These are phyloP conservation scores for Ochropacha duplaris DNA, from an alignment of 2,888 invertebrate species.

Conservation along the genomic window DNA sequence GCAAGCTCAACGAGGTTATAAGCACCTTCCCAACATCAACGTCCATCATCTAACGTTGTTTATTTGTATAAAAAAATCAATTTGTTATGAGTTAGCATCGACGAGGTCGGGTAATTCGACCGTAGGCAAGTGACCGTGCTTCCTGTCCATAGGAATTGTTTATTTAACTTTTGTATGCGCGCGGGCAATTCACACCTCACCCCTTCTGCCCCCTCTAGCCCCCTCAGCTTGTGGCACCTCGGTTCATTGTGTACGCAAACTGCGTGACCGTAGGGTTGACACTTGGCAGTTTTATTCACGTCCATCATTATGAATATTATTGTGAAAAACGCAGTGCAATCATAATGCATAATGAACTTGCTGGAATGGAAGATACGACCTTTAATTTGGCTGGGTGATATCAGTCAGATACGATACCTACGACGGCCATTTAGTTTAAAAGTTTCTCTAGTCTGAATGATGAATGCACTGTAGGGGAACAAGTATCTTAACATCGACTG, in stretches of 20 bases:
- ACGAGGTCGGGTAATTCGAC: constrained; percentile 57
- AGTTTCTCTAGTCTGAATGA: no score
- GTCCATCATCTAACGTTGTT: not conserved
- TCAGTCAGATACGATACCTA: no score
- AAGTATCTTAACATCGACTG: no score
- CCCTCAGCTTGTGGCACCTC: constrained; percentile 29
- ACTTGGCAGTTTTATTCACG: constrained; percentile 21
- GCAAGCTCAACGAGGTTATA: constrained; percentile 20
- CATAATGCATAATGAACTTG: no score
- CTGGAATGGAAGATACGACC: no score
- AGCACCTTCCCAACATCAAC: constrained; percentile 6
- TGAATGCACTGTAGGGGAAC: no score
- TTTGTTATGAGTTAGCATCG: constrained; percentile 53
- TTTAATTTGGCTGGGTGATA: no score
- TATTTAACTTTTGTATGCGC: constrained; percentile 51
- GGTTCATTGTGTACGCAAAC: constrained; percentile 53
- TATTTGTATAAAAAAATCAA: constrained; percentile 38
- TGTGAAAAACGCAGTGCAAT: no score
- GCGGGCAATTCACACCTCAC: constrained; percentile 61
- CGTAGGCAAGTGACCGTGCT: constrained; percentile 63
- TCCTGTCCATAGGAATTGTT: constrained; percentile 57
- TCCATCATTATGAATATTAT: constrained; percentile 7
- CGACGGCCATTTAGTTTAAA: no score
- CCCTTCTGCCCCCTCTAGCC: constrained; percentile 8
- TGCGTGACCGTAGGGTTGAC: constrained; percentile 42